Evolutionary conservation across 2,113 vertebrate species (phyloP), one percentile per base, ranked within the genome.

Genomic region (Pedetes capensis): DNA sequence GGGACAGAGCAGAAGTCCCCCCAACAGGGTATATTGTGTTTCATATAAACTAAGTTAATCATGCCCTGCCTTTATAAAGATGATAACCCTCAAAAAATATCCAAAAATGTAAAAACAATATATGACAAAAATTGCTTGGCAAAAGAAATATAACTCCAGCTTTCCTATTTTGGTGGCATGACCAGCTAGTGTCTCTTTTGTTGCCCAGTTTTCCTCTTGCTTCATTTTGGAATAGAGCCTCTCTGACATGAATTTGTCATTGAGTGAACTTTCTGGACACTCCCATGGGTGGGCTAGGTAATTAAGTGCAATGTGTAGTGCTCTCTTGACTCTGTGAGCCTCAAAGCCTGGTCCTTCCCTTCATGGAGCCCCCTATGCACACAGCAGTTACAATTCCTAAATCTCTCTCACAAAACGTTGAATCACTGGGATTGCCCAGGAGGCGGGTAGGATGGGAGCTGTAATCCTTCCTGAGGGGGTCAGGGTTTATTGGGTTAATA

Each of bases 401-500:
- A 32, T 25, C 4, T 71, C 17, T 49, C 44, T 69, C 17, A 0
- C 11, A 27, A 80, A 49, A 47, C 51, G 16, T 44, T n/a, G 72
- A 16, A 39, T 66, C 42, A 3, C 14, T 34, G 34, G 34, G 47
- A 18, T n/a, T 42, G 55, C 63, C 63, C 39, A 20, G 0, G 0
- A 25, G 69, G 8, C 1, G 29, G 44, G 64, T 39, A 29, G 59
- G 39, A 61, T 42, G 34, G 47, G 64, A 51, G 7, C 61, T 49
- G 8, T 57, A 27, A 51, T 22, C 22, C 63, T 61, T 47, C n/a
- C 13, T 10, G 12, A 59, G 64, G 34, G 37, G 29, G 78, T 23
- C 32, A 57, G 18, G 3, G 16, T 39, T 44, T 49, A 42, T 14
- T 64, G 68, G 66, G 47, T 44, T 57, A 51, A 53, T 51, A 14